These are phyloP conservation scores for Ochropleura leucogaster DNA, from an alignment of 2,888 invertebrate genomes.

Conservation along the genomic window DNA sequence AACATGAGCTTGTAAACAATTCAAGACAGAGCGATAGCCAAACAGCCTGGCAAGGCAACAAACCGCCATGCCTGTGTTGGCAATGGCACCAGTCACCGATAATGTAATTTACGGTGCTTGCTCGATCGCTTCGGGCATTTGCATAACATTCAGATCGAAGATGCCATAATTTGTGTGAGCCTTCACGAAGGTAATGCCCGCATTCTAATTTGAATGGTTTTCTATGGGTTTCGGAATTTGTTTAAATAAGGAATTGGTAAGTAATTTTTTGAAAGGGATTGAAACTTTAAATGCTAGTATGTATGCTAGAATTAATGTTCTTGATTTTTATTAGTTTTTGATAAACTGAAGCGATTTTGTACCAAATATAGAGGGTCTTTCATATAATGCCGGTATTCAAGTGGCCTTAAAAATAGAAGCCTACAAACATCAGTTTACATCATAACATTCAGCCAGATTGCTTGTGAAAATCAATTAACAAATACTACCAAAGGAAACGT, in stretches of 20 bases:
- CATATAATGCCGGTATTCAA: no score
- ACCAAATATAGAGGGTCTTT: not conserved
- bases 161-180: slow-evolving; percentile 69
- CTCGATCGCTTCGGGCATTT: slow-evolving; percentile 60
- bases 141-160: slow-evolving; percentile 73
- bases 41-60: slow-evolving; percentile 58
- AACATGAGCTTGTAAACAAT: slow-evolving; percentile 30
- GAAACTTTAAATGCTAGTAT: not conserved
- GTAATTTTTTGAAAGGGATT: not conserved
- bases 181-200: slow-evolving; percentile 61
- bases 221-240: slow-evolving; percentile 29
- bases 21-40: slow-evolving; percentile 31
- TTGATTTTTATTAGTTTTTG: not conserved
- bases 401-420: not conserved
- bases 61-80: slow-evolving; percentile 46
- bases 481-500: slow-evolving; percentile 14
- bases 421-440: not conserved
- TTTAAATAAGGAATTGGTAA: slow-evolving; percentile 14
- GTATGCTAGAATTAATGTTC: not conserved
- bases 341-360: not conserved
- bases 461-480: slow-evolving; percentile 25
- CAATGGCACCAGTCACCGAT: slow-evolving; percentile 58
- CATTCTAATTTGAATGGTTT: slow-evolving; percentile 59
- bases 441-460: slow-evolving; percentile 13
- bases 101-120: slow-evolving; percentile 64